These are phyloP conservation scores for Drosophila ananassae DNA, from an alignment of 1,140 invertebrate genomes.

Conservation along the genomic window DNA sequence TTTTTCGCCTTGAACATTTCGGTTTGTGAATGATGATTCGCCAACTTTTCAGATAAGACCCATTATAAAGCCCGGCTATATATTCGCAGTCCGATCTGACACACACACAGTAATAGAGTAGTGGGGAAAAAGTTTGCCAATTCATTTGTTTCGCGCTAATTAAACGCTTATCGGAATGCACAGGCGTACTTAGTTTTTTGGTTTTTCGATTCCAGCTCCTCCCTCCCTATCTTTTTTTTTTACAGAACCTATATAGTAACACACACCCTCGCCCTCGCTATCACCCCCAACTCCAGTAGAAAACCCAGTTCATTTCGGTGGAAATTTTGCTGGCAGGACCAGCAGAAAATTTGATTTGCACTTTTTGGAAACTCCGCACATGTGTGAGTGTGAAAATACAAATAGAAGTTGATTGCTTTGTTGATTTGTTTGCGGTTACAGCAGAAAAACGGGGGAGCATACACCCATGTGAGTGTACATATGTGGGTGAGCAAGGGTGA, in stretches of 20 bases:
- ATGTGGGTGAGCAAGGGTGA: neutral
- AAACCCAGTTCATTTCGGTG: conserved; percentile 46
- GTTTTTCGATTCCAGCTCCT: neutral
- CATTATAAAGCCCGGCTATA: neutral
- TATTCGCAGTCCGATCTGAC: conserved; percentile 3
- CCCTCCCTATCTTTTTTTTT: neutral
- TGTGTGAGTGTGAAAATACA: conserved; percentile 71
- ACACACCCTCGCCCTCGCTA: neutral
- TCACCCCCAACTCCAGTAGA: neutral
- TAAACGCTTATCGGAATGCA: conserved; percentile 48
- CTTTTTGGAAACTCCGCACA: conserved; percentile 50
- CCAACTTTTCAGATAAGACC: conserved; percentile 4
- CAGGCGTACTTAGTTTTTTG: conserved; percentile 8
- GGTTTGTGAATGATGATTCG: neutral
- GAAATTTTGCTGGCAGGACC: conserved; percentile 63
- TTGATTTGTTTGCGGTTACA: conserved; percentile 81
- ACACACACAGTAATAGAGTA: conserved; percentile 4
- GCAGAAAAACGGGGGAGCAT: conserved; percentile 33
- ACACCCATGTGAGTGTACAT: conserved; percentile 8
- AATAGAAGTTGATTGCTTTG: conserved; percentile 82
- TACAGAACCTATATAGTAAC: neutral
- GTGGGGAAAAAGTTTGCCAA: conserved; percentile 36
- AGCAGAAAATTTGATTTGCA: conserved; percentile 68
- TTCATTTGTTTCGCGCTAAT: conserved; percentile 56
- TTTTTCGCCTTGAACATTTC: neutral